Evolutionary conservation across 2,113 vertebrate genomes (phyloP), one percentile per base, ranked within the genome.

Genomic region (Paradoxurus hermaphroditus): DNA sequence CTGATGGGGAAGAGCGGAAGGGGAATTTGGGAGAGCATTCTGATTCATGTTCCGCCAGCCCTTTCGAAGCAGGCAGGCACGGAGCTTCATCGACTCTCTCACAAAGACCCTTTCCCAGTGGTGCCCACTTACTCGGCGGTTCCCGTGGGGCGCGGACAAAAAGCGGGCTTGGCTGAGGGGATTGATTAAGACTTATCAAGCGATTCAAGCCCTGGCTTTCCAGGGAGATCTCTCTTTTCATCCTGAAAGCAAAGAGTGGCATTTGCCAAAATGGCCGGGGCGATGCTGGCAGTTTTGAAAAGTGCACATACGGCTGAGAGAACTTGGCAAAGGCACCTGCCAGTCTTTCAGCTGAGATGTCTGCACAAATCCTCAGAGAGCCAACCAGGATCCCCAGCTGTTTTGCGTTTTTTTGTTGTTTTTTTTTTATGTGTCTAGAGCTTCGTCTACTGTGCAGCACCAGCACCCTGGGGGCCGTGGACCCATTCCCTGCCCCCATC

Each of bases 161-260:
- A 53, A 89, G 67, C 36, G 65, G 72, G 21, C 7, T 79, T 19
- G 18, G 21, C 4, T 1, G 41, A 8, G 4, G 34, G 34, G 23
- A 0, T 0, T 23, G 12, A 39, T 0, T 0, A 34, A 81, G 73
- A 36, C 8, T 1, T 0, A 10, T 1, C 59, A 72, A 56, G 1
- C 18, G 39, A 13, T 34, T 46, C 34, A 46, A 44, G n/a, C 23
- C 4, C 34, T 16, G 21, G 5, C 18, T 75, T 90, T 6, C 1
- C 78, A 85, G 27, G 56, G 73, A 86, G 53, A 65, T 29, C 63
- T 53, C 62, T 53, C 15, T 44, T 53, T 56, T 49, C 51, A 86
- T 25, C 27, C 27, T 39, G 72, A 39, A 23, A 70, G 67, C n/a
- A 31, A n/a, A 56, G 41, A 19, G 18, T 51, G 36, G 62, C 14